Conservation (phyloP, 2,888 invertebrate genomes). For the Leptopterna dolabrata region DNA sequence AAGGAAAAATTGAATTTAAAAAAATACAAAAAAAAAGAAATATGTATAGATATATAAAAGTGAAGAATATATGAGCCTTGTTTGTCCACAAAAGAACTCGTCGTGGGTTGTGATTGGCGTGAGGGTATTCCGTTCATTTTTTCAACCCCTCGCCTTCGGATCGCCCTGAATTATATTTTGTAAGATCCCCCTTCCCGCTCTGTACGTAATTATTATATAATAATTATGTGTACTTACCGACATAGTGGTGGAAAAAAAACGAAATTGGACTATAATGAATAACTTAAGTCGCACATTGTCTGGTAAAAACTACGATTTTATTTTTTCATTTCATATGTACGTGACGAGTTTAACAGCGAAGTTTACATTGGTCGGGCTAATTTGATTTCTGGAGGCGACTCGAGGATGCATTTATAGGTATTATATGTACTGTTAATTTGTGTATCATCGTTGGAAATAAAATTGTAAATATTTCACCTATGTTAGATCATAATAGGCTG, state of each 20-base stretch:
- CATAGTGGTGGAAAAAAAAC: neutral
- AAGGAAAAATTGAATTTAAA: neutral
- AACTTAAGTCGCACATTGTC: too few species aligned
- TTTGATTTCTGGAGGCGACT: neutral
- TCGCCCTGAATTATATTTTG: neutral
- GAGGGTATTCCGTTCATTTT: conserved; percentile 40
- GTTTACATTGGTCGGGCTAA: neutral
- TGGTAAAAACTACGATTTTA: too few species aligned
- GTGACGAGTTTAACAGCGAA: neutral
- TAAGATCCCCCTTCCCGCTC: neutral
- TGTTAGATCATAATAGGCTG: conserved; percentile 46
- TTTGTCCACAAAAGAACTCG: neutral
- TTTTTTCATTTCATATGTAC: neutral
- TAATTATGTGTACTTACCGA: conserved; percentile 3
- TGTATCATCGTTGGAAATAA: conserved; percentile 34
- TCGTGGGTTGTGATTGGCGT: conserved; percentile 19
- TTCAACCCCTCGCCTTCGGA: neutral
- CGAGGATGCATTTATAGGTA: conserved; percentile 31
- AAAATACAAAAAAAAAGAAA: neutral
- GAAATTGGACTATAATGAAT: neutral
- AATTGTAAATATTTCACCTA: conserved; percentile 48
- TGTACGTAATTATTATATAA: neutral
- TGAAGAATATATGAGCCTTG: neutral
- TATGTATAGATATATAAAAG: neutral
- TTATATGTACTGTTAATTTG: conserved; percentile 24